Conservation (phyloP, 2,888 invertebrate species). For the Liodrosophila aerea region DNA sequence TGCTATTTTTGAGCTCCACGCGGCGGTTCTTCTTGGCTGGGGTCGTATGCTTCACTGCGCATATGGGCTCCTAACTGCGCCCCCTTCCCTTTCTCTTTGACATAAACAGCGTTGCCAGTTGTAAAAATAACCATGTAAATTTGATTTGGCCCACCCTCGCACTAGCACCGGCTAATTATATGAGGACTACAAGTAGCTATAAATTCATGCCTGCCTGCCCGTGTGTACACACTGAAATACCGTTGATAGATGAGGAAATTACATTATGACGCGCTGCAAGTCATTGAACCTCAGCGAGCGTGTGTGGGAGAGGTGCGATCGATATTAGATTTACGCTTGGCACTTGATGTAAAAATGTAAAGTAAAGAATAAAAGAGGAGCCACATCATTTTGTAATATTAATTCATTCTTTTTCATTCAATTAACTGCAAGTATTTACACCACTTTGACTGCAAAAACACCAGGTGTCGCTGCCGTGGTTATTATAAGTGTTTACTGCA, state of each 20-base stretch:
- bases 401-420: no score
- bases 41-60: conserved; percentile 75
- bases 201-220: conserved; percentile 30
- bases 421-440: no score
- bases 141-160: conserved; percentile 66
- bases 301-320: conserved; percentile 31
- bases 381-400: no score
- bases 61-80: conserved; percentile 32
- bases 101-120: conserved; percentile 44
- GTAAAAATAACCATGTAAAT: conserved; percentile 68
- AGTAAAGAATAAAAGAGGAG: no score
- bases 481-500: no score
- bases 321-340: conserved; percentile 35
- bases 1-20: conserved; percentile 43
- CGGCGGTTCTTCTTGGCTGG: conserved; percentile 73
- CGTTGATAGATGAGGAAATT: conserved; percentile 37
- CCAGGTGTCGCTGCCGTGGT: no score
- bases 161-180: conserved; percentile 61
- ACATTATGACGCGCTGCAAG: conserved; percentile 36
- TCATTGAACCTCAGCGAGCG: conserved; percentile 51
- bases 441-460: no score
- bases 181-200: conserved; percentile 29
- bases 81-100: neutral
- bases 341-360: no score
- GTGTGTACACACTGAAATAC: conserved; percentile 35